Evolutionary conservation across 2,797 vertebrate genomes (phyloP).

Genomic region (Gadopsis bispinosus): DNA sequence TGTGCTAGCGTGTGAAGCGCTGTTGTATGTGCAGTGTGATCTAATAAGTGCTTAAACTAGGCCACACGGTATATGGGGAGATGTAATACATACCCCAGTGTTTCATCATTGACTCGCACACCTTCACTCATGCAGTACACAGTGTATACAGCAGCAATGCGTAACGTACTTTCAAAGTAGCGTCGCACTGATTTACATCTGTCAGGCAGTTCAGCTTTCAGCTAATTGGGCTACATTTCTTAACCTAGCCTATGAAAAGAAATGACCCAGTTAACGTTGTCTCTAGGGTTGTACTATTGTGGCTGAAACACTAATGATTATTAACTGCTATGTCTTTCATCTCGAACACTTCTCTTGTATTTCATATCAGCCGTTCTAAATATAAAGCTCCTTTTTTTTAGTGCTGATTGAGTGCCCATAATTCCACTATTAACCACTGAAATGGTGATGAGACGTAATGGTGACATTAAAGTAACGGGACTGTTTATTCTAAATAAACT

Average conservation of each 20-base stretch:
- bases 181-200: constrained; percentile 31
- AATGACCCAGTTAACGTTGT: constrained; percentile 75
- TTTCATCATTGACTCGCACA: constrained; percentile 17
- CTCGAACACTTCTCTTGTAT: not conserved
- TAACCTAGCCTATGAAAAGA: constrained; percentile 72
- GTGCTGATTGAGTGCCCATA: not conserved
- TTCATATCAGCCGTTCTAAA: no score
- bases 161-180: not conserved
- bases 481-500: not conserved
- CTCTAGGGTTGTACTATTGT: constrained; percentile 63
- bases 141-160: not conserved
- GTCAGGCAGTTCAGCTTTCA: constrained; percentile 38
- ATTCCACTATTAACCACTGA: not conserved
- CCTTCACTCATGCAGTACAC: not conserved
- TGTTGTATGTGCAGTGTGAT: constrained; percentile 5
- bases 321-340: constrained; percentile 21
- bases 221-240: constrained; percentile 73
- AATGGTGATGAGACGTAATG: not conserved
- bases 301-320: constrained; percentile 36
- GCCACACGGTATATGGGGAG: not conserved
- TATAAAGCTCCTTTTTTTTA: not conserved
- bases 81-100: constrained; percentile 3
- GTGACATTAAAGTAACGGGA: not conserved
- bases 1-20: not conserved
- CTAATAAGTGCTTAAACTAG: constrained; percentile 25